Evolutionary conservation across 2,797 vertebrate genomes (phyloP).

Genomic region (Danio aesculapii): DNA sequence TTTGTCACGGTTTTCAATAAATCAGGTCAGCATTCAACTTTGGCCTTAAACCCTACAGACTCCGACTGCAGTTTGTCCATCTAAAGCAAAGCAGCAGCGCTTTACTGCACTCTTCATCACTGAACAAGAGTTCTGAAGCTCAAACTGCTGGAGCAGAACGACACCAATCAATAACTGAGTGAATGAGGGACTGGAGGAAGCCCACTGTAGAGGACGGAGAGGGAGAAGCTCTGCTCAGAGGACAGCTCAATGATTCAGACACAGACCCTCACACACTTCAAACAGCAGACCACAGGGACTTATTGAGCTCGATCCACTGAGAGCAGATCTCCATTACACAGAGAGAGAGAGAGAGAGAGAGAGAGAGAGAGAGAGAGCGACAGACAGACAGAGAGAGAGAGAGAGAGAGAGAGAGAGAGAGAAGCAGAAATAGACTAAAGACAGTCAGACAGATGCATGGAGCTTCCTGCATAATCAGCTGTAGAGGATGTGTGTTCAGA

Average conservation of each 20-base stretch:
- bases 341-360: neutral
- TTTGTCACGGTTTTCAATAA: conserved; percentile 57
- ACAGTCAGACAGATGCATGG: no score
- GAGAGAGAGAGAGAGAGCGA: conserved; percentile 12
- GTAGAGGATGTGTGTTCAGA: no score
- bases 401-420: no score
- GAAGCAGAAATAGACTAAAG: no score
- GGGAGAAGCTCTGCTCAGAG: neutral
- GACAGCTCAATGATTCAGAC: conserved; percentile 29
- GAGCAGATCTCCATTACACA: neutral
- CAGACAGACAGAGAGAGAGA: neutral
- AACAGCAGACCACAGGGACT: conserved; percentile 13
- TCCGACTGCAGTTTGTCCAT: conserved; percentile 36
- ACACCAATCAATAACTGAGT: conserved; percentile 28
- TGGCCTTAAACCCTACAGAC: conserved; percentile 54
- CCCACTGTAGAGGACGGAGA: neutral
- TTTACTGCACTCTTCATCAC: no score
- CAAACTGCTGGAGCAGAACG: neutral
- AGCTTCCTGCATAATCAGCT: no score
- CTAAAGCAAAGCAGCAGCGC: neutral
- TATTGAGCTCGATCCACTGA: neutral
- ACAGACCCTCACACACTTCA: conserved; percentile 19
- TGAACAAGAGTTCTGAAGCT: neutral
- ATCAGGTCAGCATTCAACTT: conserved; percentile 60
- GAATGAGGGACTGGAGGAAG: conserved; percentile 6